Evolutionary conservation across 2,888 invertebrate species (phyloP).

Genomic region (Psococerastis gibbosa): DNA sequence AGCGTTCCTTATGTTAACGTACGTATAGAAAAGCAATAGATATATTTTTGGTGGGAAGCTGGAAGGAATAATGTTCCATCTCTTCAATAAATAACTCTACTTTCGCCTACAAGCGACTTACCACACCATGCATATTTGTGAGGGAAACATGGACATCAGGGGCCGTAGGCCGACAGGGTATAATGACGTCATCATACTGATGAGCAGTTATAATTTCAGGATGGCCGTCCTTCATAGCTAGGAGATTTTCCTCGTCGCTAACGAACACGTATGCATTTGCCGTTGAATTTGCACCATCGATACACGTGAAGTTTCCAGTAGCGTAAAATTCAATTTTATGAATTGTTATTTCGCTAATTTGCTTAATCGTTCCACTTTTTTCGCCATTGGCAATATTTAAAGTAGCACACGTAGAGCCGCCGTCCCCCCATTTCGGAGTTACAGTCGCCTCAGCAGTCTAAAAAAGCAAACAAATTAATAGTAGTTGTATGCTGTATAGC

Average conservation of each 20-base stretch:
- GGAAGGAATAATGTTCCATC: no score
- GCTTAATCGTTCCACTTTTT: conserved; percentile 11
- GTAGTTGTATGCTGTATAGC: no score
- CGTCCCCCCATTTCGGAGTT: no score
- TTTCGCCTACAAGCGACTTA: conserved; percentile 8
- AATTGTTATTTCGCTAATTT: conserved; percentile 12
- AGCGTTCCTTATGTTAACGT: no score
- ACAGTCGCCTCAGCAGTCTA: no score
- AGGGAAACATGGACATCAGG: conserved; percentile 31
- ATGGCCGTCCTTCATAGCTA: conserved; percentile 24
- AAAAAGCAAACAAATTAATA: no score
- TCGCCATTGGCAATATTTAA: no score
- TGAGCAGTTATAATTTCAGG: conserved; percentile 23
- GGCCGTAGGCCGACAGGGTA: conserved; percentile 44
- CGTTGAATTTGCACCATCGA: conserved; percentile 6
- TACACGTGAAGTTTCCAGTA: conserved; percentile 17
- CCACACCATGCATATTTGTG: background rate
- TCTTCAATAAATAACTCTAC: conserved; percentile 13
- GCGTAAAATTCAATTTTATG: conserved; percentile 15
- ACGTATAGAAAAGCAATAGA: no score
- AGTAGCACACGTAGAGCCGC: no score
- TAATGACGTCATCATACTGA: conserved; percentile 27
- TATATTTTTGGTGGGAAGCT: no score
- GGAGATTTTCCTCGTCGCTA: conserved; percentile 28
- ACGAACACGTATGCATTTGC: conserved; percentile 6